These are phyloP conservation scores for Caenorhabditis auriculariae DNA, from an alignment of 2,888 invertebrate genomes.

Conservation along the genomic window DNA sequence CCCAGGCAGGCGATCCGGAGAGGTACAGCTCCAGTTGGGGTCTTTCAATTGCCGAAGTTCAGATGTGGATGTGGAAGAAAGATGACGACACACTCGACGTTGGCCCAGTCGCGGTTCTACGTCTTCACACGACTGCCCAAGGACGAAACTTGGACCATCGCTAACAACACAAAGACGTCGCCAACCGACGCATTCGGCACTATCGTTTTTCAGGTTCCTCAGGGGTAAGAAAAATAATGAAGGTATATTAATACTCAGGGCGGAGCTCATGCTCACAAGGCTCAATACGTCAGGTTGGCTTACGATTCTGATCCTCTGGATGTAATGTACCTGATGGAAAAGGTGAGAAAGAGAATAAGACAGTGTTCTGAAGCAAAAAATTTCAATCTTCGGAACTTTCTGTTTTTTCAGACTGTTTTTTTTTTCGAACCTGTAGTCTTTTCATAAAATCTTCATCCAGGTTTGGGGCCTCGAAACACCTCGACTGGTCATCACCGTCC, in stretches of 20 bases:
- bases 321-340: constrained; percentile 85
- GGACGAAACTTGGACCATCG: constrained; percentile 53
- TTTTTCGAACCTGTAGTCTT: background rate
- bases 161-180: constrained; percentile 78
- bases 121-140: constrained; percentile 13
- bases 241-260: constrained; percentile 17
- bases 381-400: background rate
- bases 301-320: constrained; percentile 92
- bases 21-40: constrained; percentile 4
- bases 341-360: no score
- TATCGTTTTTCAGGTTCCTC: constrained; percentile 76
- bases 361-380: background rate
- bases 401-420: background rate
- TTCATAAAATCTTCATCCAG: background rate
- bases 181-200: constrained; percentile 96
- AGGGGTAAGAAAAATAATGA: background rate
- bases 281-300: constrained; percentile 87
- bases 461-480: constrained; percentile 93
- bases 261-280: constrained; percentile 62
- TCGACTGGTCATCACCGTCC: constrained; percentile 92
- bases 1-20: constrained; percentile 48
- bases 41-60: background rate
- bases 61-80: constrained; percentile 59
- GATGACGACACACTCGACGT: constrained; percentile 46
- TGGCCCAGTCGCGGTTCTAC: constrained; percentile 48